Conservation (phyloP, 2,113 vertebrate genomes). For the Maccullochella peelii region DNA sequence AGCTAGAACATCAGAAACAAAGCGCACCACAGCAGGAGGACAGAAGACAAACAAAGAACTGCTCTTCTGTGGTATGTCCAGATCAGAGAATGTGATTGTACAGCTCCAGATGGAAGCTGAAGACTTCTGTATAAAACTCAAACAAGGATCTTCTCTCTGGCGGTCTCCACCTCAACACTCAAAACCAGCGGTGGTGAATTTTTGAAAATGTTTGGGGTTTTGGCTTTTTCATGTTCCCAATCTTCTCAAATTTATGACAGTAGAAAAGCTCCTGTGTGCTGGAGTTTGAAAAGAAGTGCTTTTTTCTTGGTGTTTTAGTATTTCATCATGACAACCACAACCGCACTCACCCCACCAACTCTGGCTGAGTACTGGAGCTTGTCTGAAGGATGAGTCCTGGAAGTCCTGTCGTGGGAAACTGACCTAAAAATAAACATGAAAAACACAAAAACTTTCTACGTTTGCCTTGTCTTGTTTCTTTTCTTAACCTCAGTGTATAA, state of each 20-base stretch:
- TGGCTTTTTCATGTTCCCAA: slow-evolving; percentile 56
- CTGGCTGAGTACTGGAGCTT: neutral
- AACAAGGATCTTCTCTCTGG: slow-evolving; percentile 20
- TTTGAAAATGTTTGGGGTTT: slow-evolving; percentile 69
- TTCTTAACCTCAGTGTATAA: neutral
- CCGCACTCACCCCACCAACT: neutral
- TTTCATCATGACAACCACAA: slow-evolving; percentile 40
- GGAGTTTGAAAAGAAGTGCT: slow-evolving; percentile 36
- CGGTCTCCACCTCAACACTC: neutral
- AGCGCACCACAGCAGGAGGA: neutral
- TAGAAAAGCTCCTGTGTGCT: slow-evolving; percentile 14
- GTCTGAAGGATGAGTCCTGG: neutral
- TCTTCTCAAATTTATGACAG: slow-evolving; percentile 66
- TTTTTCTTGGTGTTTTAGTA: slow-evolving; percentile 14
- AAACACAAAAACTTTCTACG: neutral
- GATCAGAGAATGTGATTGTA: slow-evolving; percentile 16
- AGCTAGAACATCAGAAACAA: neutral
- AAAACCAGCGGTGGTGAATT: slow-evolving; percentile 53
- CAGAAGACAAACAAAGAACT: neutral
- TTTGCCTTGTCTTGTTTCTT: neutral
- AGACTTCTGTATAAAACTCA: slow-evolving; percentile 39
- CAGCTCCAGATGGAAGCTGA: slow-evolving; percentile 38
- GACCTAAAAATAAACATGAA: neutral
- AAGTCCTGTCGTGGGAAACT: neutral
- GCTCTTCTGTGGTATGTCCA: neutral